These are phyloP conservation scores for Sphinx pinastri DNA, from an alignment of 2,888 invertebrate genomes.

Conservation along the genomic window DNA sequence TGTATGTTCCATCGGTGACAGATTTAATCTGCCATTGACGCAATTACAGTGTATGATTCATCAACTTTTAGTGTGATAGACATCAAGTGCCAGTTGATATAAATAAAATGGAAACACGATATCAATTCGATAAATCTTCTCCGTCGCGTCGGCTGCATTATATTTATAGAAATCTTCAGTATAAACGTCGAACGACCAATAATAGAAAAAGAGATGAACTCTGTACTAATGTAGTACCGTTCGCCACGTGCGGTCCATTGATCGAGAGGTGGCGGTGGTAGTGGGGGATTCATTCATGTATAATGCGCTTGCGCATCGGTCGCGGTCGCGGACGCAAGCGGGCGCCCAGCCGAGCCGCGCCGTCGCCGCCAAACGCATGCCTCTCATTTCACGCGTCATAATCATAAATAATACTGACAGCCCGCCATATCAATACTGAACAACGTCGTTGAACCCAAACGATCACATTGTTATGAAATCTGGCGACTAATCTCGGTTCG, in stretches of 20 bases:
- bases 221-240: conserved; percentile 59
- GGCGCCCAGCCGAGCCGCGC: conserved; percentile 43
- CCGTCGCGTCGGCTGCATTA: background rate
- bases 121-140: background rate
- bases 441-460: conserved; percentile 60
- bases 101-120: conserved; percentile 11
- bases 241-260: conserved; percentile 77
- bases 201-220: conserved; percentile 26
- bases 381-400: conserved; percentile 57
- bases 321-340: conserved; percentile 55
- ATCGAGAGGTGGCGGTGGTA: conserved; percentile 55
- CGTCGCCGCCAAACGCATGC: conserved; percentile 49
- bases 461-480: conserved; percentile 55
- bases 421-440: conserved; percentile 49
- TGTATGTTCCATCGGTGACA: conserved; percentile 17
- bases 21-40: conserved; percentile 16
- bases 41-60: conserved; percentile 13
- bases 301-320: conserved; percentile 66
- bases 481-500: conserved; percentile 49
- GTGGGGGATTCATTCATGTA: conserved; percentile 75
- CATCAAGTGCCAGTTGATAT: background rate
- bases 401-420: conserved; percentile 60
- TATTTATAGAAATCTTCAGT: background rate
- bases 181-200: conserved; percentile 10
- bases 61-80: conserved; percentile 1